Percentiles rank a stretch among this genome's conserved stretches.
phyloP scores from a whole-genome alignment of 2,888 invertebrate species.

The Sthenelais limicola region DNA sequence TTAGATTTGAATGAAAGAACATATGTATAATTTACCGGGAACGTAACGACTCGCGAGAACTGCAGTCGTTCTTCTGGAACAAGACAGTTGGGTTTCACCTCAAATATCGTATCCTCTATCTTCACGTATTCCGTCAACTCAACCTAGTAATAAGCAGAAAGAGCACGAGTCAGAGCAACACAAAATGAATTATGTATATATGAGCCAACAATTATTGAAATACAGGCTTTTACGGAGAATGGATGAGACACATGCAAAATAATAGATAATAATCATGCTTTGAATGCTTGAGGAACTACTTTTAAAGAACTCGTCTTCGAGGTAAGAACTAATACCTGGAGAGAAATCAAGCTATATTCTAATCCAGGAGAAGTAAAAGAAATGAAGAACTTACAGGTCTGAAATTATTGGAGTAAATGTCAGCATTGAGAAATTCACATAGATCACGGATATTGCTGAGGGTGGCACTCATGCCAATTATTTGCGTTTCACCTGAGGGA shows the following conservation, averaged over 20 bases:
- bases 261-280: too few species aligned
- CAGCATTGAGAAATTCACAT: slow-evolving; percentile 85
- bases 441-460: slow-evolving; percentile 91
- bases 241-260: too few species aligned
- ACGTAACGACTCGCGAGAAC: slow-evolving; percentile 61
- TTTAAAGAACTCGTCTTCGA: too few species aligned
- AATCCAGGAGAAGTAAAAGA: too few species aligned
- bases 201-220: too few species aligned
- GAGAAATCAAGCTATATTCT: too few species aligned
- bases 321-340: too few species aligned
- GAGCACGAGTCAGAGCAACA: too few species aligned
- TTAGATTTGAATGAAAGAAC: too few species aligned
- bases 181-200: too few species aligned
- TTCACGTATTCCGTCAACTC: slow-evolving; percentile 82
- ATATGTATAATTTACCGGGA: slow-evolving; percentile 64
- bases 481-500: slow-evolving; percentile 77
- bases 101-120: slow-evolving; percentile 78
- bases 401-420: slow-evolving; percentile 87
- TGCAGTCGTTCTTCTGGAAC: slow-evolving; percentile 60
- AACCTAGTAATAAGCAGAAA: slow-evolving; percentile 77
- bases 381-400: slow-evolving; percentile 89
- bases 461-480: slow-evolving; percentile 98
- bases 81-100: slow-evolving; percentile 74
- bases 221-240: too few species aligned
- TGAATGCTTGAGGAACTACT: too few species aligned